Percentiles rank a stretch among this genome's conserved stretches.
phyloP scores from a whole-genome alignment of 2,888 invertebrate genomes.

The Aethes cnicana region DNA sequence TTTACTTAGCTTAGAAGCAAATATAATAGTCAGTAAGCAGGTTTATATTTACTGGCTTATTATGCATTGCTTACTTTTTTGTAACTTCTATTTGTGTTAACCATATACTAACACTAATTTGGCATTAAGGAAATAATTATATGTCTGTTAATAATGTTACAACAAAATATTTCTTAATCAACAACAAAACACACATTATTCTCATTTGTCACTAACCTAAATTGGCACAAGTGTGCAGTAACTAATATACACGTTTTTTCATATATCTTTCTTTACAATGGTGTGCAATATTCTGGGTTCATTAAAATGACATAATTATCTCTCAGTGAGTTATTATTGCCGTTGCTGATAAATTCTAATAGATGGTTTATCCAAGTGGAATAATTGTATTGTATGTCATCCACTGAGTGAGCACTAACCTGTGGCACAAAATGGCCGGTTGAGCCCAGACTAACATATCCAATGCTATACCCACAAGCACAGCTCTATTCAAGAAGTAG shows the following conservation, averaged over 20 bases:
- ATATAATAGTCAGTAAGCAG: too few relatives aligned
- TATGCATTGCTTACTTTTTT: background rate
- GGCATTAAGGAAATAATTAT: too few relatives aligned
- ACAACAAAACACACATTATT: too few relatives aligned
- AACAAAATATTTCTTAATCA: too few relatives aligned
- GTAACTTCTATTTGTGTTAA: background rate
- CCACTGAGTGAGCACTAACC: slow-evolving; percentile 4
- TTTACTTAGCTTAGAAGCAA: slow-evolving; percentile 1
- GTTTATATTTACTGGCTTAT: background rate
- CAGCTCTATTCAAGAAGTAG: slow-evolving; percentile 77
- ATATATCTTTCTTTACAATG: background rate
- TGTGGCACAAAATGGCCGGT: slow-evolving; percentile 28
- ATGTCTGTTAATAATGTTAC: too few relatives aligned
- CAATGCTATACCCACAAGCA: slow-evolving; percentile 45
- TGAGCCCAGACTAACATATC: slow-evolving; percentile 32
- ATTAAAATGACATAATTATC: too few relatives aligned
- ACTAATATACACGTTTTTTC: background rate
- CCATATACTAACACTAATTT: too few relatives aligned
- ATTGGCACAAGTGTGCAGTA: too few relatives aligned
- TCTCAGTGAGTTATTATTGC: too few relatives aligned
- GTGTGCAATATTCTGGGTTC: background rate
- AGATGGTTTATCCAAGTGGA: too few relatives aligned
- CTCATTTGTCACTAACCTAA: too few relatives aligned
- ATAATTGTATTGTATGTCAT: background rate
- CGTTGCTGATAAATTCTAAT: too few relatives aligned